Evolutionary conservation across 2,797 vertebrate species (phyloP).

Genomic region (Myotis pilosus): DNA sequence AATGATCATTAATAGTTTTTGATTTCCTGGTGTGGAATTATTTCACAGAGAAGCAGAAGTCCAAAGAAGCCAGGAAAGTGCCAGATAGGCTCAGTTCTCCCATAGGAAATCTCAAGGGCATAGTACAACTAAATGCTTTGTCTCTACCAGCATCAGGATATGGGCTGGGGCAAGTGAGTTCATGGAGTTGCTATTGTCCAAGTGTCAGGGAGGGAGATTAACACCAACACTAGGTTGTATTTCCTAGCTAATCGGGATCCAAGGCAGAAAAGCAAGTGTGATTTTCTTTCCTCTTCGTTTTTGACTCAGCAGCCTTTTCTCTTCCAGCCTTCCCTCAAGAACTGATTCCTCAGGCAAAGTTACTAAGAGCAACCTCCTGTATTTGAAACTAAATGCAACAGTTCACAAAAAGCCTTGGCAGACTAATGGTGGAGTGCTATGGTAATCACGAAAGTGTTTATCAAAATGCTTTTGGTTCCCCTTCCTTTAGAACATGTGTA

Average conservation of each 20-base stretch:
- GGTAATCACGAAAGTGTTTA: neutral
- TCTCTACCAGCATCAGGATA: neutral
- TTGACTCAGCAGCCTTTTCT: neutral
- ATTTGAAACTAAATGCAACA: neutral
- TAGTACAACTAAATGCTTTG: neutral
- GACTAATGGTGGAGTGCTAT: neutral
- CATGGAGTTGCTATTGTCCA: neutral
- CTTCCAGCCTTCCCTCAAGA: neutral
- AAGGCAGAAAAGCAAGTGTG: neutral
- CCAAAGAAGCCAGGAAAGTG: neutral
- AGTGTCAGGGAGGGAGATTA: neutral
- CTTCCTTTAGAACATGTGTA: neutral
- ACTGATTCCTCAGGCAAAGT: neutral
- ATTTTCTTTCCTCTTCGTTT: neutral
- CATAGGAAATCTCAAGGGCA: neutral
- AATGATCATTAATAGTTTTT: constrained; percentile 40
- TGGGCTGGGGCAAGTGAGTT: neutral
- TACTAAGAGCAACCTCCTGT: neutral
- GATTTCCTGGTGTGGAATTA: constrained; percentile 8
- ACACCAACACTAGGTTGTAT: neutral
- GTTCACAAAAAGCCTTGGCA: neutral
- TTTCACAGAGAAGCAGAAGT: constrained; percentile 20
- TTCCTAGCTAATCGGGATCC: neutral
- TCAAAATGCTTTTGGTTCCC: neutral
- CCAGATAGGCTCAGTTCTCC: constrained; percentile 13